Conservation (phyloP, 2,888 invertebrate genomes). For the Rhogogaster chlorosoma region DNA sequence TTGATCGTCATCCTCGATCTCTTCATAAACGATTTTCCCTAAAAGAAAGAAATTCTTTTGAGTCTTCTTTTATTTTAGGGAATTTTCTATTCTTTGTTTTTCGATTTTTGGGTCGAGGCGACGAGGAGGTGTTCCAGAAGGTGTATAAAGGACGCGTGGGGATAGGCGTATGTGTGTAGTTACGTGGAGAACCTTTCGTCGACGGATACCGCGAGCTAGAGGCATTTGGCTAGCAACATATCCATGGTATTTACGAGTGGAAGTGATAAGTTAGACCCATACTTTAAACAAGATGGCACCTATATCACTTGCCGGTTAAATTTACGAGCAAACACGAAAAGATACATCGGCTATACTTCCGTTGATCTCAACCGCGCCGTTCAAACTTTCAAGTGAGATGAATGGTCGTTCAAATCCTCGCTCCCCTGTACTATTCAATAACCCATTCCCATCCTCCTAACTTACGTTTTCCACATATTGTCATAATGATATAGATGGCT, state of each 20-base stretch:
- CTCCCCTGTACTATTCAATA: not conserved
- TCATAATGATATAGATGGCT: not conserved
- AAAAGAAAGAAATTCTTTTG: not conserved
- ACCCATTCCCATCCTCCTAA: not conserved
- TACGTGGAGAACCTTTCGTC: not conserved
- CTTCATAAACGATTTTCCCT: too few species aligned
- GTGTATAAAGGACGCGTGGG: not conserved
- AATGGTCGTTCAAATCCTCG: constrained; percentile 3
- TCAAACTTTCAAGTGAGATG: constrained; percentile 33
- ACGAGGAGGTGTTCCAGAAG: not conserved
- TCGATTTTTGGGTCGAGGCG: not conserved
- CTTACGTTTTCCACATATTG: not conserved
- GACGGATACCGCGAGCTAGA: not conserved
- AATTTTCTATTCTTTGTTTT: not conserved
- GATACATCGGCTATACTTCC: constrained; percentile 61
- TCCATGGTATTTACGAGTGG: constrained; percentile 44
- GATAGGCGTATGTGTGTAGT: not conserved
- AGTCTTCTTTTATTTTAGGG: not conserved
- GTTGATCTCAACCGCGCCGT: constrained; percentile 36
- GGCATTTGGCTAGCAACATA: constrained; percentile 24
- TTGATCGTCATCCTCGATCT: too few species aligned
- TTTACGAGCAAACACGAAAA: constrained; percentile 56
- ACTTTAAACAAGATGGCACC: constrained; percentile 58
- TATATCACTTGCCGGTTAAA: constrained; percentile 56
- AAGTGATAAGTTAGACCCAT: constrained; percentile 56